A percentile compares a stretch with the other conserved stretches of the same genome.
These are phyloP conservation scores for Otocyon megalotis DNA, from an alignment of 2,113 vertebrate genomes.

Conservation along the genomic window DNA sequence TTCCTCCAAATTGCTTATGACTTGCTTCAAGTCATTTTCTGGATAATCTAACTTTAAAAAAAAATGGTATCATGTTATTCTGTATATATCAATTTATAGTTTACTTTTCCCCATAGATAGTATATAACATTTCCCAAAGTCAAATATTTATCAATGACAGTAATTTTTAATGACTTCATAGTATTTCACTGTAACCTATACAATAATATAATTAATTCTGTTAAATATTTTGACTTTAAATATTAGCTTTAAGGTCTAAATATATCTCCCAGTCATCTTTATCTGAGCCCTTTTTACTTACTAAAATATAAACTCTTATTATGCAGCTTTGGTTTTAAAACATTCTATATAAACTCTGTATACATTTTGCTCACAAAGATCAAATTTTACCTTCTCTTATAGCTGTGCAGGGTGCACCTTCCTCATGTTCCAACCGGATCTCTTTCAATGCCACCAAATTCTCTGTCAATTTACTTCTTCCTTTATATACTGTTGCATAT, in stretches of 20 bases:
- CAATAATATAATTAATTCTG: background rate
- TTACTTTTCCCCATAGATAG: background rate
- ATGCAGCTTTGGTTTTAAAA: background rate
- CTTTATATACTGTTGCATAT: slow-evolving; percentile 99
- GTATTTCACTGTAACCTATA: slow-evolving; percentile 19
- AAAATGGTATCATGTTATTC: background rate
- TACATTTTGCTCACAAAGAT: background rate
- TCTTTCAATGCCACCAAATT: slow-evolving; percentile 99
- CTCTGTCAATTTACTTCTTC: slow-evolving; percentile 98
- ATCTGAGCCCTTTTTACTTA: slow-evolving; percentile 13
- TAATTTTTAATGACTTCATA: slow-evolving; percentile 56
- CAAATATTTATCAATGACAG: slow-evolving; percentile 19
- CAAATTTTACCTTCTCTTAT: slow-evolving; percentile 95
- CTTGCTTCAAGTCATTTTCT: slow-evolving; percentile 50
- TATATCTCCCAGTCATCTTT: background rate
- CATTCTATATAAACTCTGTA: background rate
- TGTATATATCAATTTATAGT: background rate
- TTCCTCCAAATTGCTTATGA: background rate
- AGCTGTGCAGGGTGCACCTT: slow-evolving; percentile 98
- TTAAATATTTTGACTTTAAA: slow-evolving; percentile 46
- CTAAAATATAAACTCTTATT: background rate
- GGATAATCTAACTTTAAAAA: background rate
- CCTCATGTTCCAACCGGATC: slow-evolving; percentile 98
- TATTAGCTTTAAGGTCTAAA: slow-evolving; percentile 38
- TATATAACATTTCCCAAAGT: slow-evolving; percentile 2